Conservation (phyloP, 2,888 invertebrate species). For the Plagiodera versicolora region DNA sequence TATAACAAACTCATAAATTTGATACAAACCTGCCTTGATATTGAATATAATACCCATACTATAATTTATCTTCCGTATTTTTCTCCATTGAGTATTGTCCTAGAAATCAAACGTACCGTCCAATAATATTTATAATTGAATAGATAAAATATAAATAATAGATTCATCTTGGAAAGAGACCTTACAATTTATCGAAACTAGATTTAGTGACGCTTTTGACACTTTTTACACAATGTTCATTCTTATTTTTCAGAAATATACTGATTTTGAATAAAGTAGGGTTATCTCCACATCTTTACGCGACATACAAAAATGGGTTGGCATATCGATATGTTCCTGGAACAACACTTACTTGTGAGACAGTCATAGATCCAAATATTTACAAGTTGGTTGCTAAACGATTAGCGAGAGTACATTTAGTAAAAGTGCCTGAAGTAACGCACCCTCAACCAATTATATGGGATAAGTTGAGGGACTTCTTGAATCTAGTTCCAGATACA, state of each 20-base stretch:
- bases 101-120: too few relatives aligned
- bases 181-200: too few relatives aligned
- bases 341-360: slow-evolving; percentile 67
- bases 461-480: slow-evolving; percentile 74
- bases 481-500: slow-evolving; percentile 69
- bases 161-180: too few relatives aligned
- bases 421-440: slow-evolving; percentile 48
- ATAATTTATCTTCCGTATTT: too few relatives aligned
- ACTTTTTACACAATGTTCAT: too few relatives aligned
- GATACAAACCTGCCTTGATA: too few relatives aligned
- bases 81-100: too few relatives aligned
- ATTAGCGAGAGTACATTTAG: slow-evolving; percentile 83
- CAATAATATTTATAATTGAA: too few relatives aligned
- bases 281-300: slow-evolving; percentile 84
- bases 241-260: slow-evolving; percentile 54
- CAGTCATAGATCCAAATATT: slow-evolving; percentile 66
- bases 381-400: slow-evolving; percentile 76
- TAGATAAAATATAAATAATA: too few relatives aligned
- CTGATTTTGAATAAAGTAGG: slow-evolving; percentile 69
- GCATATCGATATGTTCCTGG: slow-evolving; percentile 89
- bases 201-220: too few relatives aligned
- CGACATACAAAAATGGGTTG: slow-evolving; percentile 90
- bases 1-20: too few relatives aligned
- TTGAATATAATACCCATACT: too few relatives aligned
- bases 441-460: slow-evolving; percentile 68